Percentiles rank a stretch among this genome's conserved stretches.
These are phyloP conservation scores for Halcyon malimbica DNA, from an alignment of 2,113 vertebrate species.

Conservation along the genomic window DNA sequence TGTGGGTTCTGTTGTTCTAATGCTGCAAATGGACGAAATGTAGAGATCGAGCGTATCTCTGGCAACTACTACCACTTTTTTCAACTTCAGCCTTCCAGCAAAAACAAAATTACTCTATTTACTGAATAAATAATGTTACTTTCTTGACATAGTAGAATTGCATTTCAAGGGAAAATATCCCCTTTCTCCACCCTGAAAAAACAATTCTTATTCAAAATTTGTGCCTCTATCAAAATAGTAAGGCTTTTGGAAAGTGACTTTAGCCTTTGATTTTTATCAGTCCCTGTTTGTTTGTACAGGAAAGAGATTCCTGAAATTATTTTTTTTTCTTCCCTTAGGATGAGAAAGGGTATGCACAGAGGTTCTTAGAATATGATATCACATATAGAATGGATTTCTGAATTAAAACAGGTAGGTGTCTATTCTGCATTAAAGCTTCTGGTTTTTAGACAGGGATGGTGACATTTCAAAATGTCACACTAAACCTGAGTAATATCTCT, in stretches of 20 bases:
- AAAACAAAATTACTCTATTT: not conserved
- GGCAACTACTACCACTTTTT: not conserved
- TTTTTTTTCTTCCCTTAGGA: not conserved
- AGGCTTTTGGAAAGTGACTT: not conserved
- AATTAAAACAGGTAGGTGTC: slow-evolving; percentile 15
- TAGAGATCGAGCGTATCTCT: not conserved
- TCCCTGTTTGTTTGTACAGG: not conserved
- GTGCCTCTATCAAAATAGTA: not conserved
- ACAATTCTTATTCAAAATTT: not conserved
- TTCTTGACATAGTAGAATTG: not conserved
- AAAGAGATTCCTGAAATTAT: not conserved
- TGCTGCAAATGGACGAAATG: not conserved
- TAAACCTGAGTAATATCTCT: slow-evolving; percentile 40
- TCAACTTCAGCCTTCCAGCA: not conserved
- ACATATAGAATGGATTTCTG: not conserved
- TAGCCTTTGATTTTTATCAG: not conserved
- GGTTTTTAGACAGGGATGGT: not conserved
- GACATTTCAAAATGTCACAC: slow-evolving; percentile 59
- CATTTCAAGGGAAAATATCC: not conserved
- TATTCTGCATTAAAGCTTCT: not conserved
- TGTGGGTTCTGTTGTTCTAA: accelerated
- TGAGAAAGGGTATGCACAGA: not conserved
- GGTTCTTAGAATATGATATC: not conserved
- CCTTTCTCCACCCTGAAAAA: no score
- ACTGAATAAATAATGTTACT: not conserved